These are phyloP conservation scores for Fulica atra DNA, from an alignment of 2,113 vertebrate genomes.

Conservation along the genomic window DNA sequence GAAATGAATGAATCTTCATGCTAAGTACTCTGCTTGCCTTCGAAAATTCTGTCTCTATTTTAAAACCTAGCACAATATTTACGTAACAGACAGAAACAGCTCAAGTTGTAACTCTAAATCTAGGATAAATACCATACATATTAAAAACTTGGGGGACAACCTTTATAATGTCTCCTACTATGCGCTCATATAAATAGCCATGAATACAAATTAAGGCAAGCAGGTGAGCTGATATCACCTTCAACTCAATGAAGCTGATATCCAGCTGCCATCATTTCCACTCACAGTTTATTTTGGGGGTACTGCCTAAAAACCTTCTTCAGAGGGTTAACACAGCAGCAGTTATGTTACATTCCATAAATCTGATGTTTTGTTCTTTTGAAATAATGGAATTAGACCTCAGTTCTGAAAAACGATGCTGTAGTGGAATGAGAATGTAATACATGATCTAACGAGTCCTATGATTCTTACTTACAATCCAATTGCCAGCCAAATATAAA, in stretches of 20 bases:
- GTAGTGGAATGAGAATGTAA: conserved; percentile 9
- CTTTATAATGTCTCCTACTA: not conserved
- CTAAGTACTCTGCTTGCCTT: not conserved
- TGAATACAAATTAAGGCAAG: not conserved
- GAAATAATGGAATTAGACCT: conserved; percentile 41
- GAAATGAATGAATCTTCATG: not conserved
- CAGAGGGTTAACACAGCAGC: not conserved
- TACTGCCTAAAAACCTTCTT: not conserved
- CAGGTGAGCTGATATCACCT: not conserved
- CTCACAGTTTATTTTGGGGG: not conserved
- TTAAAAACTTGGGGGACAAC: not conserved
- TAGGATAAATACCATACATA: not conserved
- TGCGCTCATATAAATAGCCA: not conserved
- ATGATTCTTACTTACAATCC: conserved; percentile 16
- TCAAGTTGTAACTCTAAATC: not conserved
- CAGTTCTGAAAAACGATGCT: conserved; percentile 31
- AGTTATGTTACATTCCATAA: not conserved
- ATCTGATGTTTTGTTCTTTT: conserved; percentile 26
- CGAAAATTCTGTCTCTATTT: not conserved
- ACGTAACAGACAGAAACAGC: not conserved
- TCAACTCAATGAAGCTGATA: not conserved
- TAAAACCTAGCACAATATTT: not conserved
- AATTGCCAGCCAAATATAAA: conserved; percentile 52
- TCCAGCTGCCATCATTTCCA: not conserved
- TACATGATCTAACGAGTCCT: conserved; percentile 40